These are phyloP conservation scores for Eupelmus urozonus DNA, from an alignment of 2,888 invertebrate species.

Conservation along the genomic window DNA sequence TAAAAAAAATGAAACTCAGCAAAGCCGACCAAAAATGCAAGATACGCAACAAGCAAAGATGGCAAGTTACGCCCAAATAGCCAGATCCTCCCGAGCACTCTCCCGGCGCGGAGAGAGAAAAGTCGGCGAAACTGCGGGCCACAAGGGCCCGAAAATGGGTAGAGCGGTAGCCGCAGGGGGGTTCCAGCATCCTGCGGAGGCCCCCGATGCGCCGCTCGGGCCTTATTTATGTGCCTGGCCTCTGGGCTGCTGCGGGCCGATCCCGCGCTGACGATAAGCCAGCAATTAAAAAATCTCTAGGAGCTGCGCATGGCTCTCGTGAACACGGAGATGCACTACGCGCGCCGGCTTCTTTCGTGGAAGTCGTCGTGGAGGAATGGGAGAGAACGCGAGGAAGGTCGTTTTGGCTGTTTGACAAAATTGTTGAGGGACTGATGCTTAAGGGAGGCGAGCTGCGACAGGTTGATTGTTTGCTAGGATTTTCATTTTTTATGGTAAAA, in stretches of 20 bases:
- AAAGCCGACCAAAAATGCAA: no score
- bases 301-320: slow-evolving; percentile 41
- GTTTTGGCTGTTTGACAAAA: slow-evolving; percentile 20
- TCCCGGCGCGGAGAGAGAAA: neutral
- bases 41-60: no score
- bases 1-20: no score
- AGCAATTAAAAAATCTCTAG: slow-evolving; percentile 59
- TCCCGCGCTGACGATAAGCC: slow-evolving; percentile 56
- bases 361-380: slow-evolving; percentile 13
- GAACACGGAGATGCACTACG: slow-evolving; percentile 43
- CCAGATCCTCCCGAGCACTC: no score
- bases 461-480: slow-evolving; percentile 10
- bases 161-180: neutral
- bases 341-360: slow-evolving; percentile 37
- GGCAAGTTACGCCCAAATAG: no score
- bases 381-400: neutral
- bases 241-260: slow-evolving; percentile 11
- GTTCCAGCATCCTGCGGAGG: neutral
- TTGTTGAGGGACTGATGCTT: neutral
- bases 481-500: no score
- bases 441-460: no score
- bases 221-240: slow-evolving; percentile 55
- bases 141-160: neutral
- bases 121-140: neutral
- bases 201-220: slow-evolving; percentile 13